These are phyloP conservation scores for Hycleus cichorii DNA, from an alignment of 1,140 invertebrate genomes.

Conservation along the genomic window DNA sequence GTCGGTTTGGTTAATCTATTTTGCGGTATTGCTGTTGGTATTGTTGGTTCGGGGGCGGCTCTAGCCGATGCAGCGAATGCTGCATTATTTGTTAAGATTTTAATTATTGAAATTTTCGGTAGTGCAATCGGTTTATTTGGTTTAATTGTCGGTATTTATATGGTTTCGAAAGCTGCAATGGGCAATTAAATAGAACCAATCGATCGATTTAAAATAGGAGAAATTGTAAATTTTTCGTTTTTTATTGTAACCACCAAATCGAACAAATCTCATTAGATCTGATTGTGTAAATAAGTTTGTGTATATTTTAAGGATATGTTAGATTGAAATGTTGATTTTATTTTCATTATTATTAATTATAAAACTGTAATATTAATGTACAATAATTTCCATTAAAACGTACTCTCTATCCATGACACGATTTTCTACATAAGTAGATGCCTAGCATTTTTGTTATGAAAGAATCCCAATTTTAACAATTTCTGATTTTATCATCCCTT, in stretches of 20 bases:
- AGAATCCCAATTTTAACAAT: too few relatives aligned
- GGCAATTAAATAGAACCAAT: slow-evolving; percentile 22
- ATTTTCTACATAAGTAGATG: too few relatives aligned
- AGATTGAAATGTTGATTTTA: too few relatives aligned
- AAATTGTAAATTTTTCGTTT: too few relatives aligned
- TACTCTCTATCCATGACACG: too few relatives aligned
- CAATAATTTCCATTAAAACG: too few relatives aligned
- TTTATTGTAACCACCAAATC: too few relatives aligned
- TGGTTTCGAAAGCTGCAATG: slow-evolving; percentile 44
- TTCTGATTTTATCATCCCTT: too few relatives aligned
- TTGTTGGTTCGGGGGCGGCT: slow-evolving; percentile 84
- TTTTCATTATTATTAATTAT: background rate
- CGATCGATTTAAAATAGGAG: too few relatives aligned
- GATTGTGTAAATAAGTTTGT: background rate
- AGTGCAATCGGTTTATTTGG: slow-evolving; percentile 90
- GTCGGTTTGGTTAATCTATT: slow-evolving; percentile 82
- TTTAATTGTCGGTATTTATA: slow-evolving; percentile 82
- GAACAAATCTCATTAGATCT: background rate
- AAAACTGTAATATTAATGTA: too few relatives aligned
- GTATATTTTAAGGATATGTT: too few relatives aligned
- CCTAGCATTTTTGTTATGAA: too few relatives aligned
- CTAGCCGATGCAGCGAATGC: slow-evolving; percentile 84
- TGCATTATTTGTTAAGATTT: slow-evolving; percentile 81
- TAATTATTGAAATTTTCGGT: slow-evolving; percentile 90
- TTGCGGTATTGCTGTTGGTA: slow-evolving; percentile 84